Base-by-base conservation (phyloP, 1,140 invertebrate genomes). In the Whitmania pigra region DNA sequence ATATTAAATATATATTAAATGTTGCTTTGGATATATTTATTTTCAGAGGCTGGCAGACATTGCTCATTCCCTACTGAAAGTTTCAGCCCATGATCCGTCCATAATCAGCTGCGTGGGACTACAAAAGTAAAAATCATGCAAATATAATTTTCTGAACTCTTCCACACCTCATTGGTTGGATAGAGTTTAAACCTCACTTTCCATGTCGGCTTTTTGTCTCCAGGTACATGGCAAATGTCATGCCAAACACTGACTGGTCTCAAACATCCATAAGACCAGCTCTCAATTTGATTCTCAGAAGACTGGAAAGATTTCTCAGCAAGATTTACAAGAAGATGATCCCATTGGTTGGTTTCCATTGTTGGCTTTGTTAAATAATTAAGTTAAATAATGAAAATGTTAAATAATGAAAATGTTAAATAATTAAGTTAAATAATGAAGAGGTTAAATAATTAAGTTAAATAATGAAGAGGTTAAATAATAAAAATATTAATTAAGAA, bases 181-280 rank as follows among this genome's bases (percentile, higher is more conserved):
- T 1, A 63, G 20, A 2, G 18, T 22, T 63, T 22, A 17, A 63
- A 31, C 22, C 5, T 17, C 4, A 31, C 57, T 63, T 31, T 13
- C 11, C 0, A 13, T 25, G 2, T 63, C 57, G 7, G 57, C 57
- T 63, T 63, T 63, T 25, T 13, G 2, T n/a, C 29, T 18, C 22
- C 22, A 82, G 80, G 49, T 98, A 98, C 78, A 97, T 98, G 91
- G 90, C 89, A 73, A 89, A 93, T 76, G 89, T 98, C 74, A 82
- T 98, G 63, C 94, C 96, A 0, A 89, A 90, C 0, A 94, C 92
- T 0, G 94, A 99, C 79, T 99, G 95, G 96, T 89, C 92, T 0
- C 91, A 94, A 77, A 95, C 98, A 79, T 87, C 91, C 0, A 87
- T 97, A 80, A 83, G 92, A 76, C 93, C 94, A 22, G 90, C 94